Conservation (phyloP, 2,888 invertebrate species). For the Agrenia bidenticulata region DNA sequence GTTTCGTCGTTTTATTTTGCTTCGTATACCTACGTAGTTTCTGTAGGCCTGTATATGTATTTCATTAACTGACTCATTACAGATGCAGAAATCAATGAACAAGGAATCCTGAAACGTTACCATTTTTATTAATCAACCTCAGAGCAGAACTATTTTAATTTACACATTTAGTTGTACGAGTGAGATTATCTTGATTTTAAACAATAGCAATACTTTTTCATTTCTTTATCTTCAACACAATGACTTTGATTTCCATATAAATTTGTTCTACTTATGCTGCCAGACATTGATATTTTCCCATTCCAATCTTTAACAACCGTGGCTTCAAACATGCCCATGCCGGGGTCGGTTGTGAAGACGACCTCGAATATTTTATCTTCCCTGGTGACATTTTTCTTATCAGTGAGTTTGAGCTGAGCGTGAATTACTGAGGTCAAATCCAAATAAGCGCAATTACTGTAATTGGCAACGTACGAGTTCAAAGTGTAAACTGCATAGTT, state of each 20-base stretch:
- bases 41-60: too few species aligned
- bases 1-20: too few species aligned
- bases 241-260: conserved; percentile 56
- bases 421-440: conserved; percentile 56
- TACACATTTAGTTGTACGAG: too few species aligned
- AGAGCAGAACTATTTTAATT: too few species aligned
- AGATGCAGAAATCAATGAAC: too few species aligned
- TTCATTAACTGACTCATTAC: too few species aligned
- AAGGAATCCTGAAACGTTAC: too few species aligned
- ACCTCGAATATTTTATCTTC: neutral
- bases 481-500: conserved; percentile 65
- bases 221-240: conserved; percentile 55
- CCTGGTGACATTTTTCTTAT: neutral
- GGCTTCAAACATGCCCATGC: conserved; percentile 74
- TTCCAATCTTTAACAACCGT: conserved; percentile 63
- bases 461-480: conserved; percentile 64
- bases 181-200: neutral
- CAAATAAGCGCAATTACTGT: conserved; percentile 65
- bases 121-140: too few species aligned
- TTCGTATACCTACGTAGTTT: too few species aligned
- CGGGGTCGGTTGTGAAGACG: conserved; percentile 62
- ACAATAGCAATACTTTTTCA: conserved; percentile 57
- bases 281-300: conserved; percentile 57
- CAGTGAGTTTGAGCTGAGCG: neutral
- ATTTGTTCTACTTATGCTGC: conserved; percentile 61